These are phyloP conservation scores for Oxycera nigricornis DNA, from an alignment of 2,888 invertebrate genomes.

Conservation along the genomic window DNA sequence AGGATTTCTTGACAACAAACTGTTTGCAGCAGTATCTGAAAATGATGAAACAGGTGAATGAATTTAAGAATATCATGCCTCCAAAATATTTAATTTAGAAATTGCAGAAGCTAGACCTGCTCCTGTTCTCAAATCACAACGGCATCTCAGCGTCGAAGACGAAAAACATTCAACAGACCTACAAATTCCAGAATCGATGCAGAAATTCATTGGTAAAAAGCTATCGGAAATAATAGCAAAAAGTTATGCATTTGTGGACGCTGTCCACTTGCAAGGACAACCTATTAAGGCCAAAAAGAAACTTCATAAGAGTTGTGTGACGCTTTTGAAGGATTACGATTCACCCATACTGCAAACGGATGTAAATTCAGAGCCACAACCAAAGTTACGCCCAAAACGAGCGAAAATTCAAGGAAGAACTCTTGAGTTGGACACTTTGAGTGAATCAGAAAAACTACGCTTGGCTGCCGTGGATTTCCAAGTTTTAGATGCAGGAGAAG, in stretches of 20 bases:
- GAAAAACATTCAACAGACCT: slow-evolving; percentile 30
- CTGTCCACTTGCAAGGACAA: not conserved
- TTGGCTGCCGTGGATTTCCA: slow-evolving; percentile 15
- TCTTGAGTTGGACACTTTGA: slow-evolving; percentile 31
- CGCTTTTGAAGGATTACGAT: slow-evolving; percentile 40
- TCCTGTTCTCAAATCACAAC: slow-evolving; percentile 42
- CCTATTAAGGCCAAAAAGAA: not conserved
- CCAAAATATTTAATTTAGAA: not conserved
- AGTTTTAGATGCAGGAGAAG: slow-evolving; percentile 21
- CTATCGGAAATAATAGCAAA: slow-evolving; percentile 39
- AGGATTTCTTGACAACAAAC: slow-evolving; percentile 30
- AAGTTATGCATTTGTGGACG: slow-evolving; percentile 39
- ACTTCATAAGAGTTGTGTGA: not conserved
- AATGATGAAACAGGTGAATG: not conserved
- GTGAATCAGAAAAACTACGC: slow-evolving; percentile 35
- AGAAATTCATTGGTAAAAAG: slow-evolving; percentile 43
- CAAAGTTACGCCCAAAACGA: not conserved
- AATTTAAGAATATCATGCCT: not conserved
- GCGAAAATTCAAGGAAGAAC: slow-evolving; percentile 36
- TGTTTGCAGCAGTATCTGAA: not conserved
- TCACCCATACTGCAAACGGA: not conserved
- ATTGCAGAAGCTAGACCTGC: not conserved
- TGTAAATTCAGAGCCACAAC: not conserved
- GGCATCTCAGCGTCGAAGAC: slow-evolving; percentile 33
- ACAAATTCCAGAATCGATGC: slow-evolving; percentile 43